Conservation (phyloP, 2,888 invertebrate genomes). For the Polia nebulosa region DNA sequence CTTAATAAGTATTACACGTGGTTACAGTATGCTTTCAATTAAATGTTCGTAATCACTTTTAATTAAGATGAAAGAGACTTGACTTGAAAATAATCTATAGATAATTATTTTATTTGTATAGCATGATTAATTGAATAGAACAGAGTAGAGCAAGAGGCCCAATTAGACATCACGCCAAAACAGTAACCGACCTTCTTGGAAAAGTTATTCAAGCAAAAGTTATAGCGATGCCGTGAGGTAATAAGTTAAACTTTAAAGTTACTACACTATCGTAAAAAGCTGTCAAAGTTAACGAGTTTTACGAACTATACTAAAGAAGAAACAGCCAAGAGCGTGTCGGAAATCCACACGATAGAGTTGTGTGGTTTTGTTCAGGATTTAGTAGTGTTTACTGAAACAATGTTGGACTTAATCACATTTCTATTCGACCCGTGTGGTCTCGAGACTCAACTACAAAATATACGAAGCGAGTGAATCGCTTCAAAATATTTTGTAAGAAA, state of each 20-base stretch:
- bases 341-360: constrained; percentile 19
- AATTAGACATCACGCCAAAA: constrained; percentile 24
- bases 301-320: constrained; percentile 19
- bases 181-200: constrained; percentile 40
- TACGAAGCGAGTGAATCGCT: constrained; percentile 13
- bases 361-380: constrained; percentile 24
- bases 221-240: constrained; percentile 7
- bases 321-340: neutral
- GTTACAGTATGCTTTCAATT: constrained; percentile 36
- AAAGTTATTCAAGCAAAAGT: constrained; percentile 25
- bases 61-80: constrained; percentile 33
- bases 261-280: constrained; percentile 4
- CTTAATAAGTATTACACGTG: constrained; percentile 46
- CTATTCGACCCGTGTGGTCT: constrained; percentile 44
- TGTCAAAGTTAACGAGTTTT: constrained; percentile 22
- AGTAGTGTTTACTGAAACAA: constrained; percentile 43
- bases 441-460: constrained; percentile 23
- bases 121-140: constrained; percentile 29
- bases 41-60: constrained; percentile 37
- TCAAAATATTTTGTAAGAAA: constrained; percentile 3
- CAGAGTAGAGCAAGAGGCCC: neutral
- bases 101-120: constrained; percentile 30
- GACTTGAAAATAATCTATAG: constrained; percentile 30
- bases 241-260: constrained; percentile 11
- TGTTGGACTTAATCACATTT: constrained; percentile 34